Evolutionary conservation across 2,797 vertebrate genomes (phyloP).

Genomic region (Enoplosus armatus): DNA sequence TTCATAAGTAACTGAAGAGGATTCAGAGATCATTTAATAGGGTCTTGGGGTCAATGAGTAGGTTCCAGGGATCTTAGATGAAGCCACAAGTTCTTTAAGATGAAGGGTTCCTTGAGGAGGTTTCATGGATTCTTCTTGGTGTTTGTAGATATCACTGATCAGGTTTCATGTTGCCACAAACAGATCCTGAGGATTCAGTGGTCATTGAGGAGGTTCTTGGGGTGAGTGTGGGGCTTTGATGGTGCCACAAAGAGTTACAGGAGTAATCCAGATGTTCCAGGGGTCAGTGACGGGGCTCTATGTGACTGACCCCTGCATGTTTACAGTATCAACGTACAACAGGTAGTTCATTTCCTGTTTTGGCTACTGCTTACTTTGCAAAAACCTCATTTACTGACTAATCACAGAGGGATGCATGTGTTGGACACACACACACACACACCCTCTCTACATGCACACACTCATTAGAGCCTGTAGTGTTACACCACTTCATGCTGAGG

Average conservation of each 20-base stretch:
- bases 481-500: conserved; percentile 67
- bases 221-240: neutral
- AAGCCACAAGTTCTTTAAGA: neutral
- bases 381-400: conserved; percentile 54
- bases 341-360: conserved; percentile 23
- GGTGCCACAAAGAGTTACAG: neutral
- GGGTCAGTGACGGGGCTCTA: neutral
- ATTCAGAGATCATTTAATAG: no score
- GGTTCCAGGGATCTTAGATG: neutral
- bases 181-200: neutral
- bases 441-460: conserved; percentile 43
- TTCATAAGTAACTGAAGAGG: no score
- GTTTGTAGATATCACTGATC: neutral
- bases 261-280: neutral
- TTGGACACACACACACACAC: conserved; percentile 28
- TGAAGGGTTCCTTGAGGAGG: neutral
- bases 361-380: conserved; percentile 60
- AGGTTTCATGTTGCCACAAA: neutral
- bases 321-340: neutral
- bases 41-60: neutral
- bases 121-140: neutral
- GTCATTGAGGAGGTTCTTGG: neutral
- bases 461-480: conserved; percentile 72
- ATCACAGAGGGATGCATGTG: conserved; percentile 40
- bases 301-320: neutral